phyloP scores from a whole-genome alignment of 2,888 invertebrate species.

The Halocaridina rubra region DNA sequence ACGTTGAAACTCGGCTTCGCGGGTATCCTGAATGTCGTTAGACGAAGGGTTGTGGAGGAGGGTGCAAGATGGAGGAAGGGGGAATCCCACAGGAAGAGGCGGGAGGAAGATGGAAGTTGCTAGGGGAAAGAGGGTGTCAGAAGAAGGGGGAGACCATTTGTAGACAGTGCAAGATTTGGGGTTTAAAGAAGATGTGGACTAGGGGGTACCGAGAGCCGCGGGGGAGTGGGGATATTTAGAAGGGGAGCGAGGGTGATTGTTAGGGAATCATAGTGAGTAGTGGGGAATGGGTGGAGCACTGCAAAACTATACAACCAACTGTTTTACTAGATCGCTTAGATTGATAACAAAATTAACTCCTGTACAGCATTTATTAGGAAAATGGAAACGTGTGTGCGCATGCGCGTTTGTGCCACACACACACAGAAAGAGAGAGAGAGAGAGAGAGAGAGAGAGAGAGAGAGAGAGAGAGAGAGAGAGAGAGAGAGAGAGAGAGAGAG shows the following conservation, averaged over 20 bases:
- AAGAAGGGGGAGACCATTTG: background rate
- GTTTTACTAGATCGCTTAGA: too few relatives aligned
- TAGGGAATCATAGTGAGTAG: background rate
- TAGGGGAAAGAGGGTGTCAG: background rate
- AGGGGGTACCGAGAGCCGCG: background rate
- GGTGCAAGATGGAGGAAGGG: background rate
- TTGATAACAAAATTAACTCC: too few relatives aligned
- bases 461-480: too few relatives aligned
- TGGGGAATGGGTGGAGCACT: background rate
- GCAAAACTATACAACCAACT: too few relatives aligned
- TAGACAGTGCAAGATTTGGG: background rate
- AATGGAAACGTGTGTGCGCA: too few relatives aligned
- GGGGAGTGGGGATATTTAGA: background rate
- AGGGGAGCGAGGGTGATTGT: background rate
- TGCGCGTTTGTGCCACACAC: background rate
- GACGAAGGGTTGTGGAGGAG: background rate
- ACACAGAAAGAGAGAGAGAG: background rate
- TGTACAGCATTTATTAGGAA: too few relatives aligned
- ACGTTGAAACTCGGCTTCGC: conserved; percentile 42
- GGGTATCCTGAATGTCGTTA: conserved; percentile 12
- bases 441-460: too few relatives aligned
- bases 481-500: too few relatives aligned
- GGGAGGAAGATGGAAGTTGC: background rate
- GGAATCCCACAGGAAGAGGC: background rate
- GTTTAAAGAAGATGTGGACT: background rate